These are phyloP conservation scores for Nesometra sesokonis DNA, from an alignment of 35 echinoderm and acorn worm genomes.

Conservation along the genomic window DNA sequence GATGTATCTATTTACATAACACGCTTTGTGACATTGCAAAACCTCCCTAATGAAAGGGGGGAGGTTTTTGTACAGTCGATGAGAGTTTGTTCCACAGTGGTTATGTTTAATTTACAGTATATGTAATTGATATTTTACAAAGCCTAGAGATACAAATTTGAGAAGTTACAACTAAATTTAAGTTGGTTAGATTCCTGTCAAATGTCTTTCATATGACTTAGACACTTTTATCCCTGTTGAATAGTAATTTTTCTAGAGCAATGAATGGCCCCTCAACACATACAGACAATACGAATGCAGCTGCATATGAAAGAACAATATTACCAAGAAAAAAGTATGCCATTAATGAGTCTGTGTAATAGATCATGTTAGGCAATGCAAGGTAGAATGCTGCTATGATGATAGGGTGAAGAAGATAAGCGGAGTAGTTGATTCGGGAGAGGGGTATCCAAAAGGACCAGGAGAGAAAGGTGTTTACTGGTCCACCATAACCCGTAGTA, in stretches of 20 bases:
- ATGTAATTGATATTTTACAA: too few species aligned
- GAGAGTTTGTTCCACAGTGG: too few species aligned
- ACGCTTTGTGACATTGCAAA: too few species aligned
- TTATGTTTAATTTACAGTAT: too few species aligned
- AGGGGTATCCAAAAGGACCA: conserved; percentile 60
- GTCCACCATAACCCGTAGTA: conserved; percentile 51
- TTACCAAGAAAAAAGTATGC: background rate
- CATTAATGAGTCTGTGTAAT: background rate
- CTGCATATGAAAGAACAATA: background rate
- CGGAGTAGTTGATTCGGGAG: conserved; percentile 51
- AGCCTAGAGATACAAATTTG: too few species aligned
- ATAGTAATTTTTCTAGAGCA: background rate
- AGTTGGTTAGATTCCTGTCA: too few species aligned
- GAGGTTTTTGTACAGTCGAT: too few species aligned
- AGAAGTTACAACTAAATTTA: too few species aligned
- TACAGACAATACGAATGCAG: background rate
- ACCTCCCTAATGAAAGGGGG: too few species aligned
- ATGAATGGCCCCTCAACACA: background rate
- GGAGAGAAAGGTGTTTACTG: conserved; percentile 58
- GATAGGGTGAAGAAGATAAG: conserved; percentile 72
- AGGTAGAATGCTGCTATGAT: conserved; percentile 37
- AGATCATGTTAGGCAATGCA: background rate
- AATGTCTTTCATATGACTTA: too few species aligned
- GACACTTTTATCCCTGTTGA: background rate
- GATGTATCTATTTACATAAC: too few species aligned